Conservation (phyloP, 1,140 invertebrate genomes). For the Atta texana region DNA sequence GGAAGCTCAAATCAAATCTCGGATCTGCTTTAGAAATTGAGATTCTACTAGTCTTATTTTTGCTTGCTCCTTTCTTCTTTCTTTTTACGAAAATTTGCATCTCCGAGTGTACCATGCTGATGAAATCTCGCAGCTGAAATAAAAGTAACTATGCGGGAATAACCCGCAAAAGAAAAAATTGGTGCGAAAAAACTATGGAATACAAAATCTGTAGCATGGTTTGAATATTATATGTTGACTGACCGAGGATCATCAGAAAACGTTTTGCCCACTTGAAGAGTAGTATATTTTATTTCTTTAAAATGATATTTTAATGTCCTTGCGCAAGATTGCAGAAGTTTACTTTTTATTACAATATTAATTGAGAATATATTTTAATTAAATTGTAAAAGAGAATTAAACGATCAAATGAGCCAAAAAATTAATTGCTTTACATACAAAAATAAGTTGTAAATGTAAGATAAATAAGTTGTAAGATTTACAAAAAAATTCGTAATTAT, state of each 20-base stretch:
- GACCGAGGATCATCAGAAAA: not conserved
- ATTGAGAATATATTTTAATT: not conserved
- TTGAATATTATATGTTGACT: not conserved
- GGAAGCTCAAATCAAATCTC: conserved; percentile 59
- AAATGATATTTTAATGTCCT: conserved; percentile 13
- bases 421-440: not conserved
- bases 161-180: conserved; percentile 23
- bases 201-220: conserved; percentile 16
- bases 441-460: not conserved
- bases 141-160: conserved; percentile 30
- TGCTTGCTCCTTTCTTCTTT: not conserved
- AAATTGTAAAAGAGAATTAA: not conserved
- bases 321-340: not conserved
- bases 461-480: not conserved
- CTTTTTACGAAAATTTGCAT: conserved; percentile 52
- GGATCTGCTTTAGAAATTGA: conserved; percentile 13
- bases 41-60: conserved; percentile 1
- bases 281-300: not conserved
- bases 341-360: not conserved
- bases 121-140: conserved; percentile 26
- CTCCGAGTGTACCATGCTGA: not conserved
- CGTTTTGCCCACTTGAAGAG: not conserved
- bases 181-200: not conserved
- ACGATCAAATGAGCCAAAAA: not conserved
- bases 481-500: not conserved